These are phyloP conservation scores for Urocitellus parryii DNA, from an alignment of 2,113 vertebrate genomes.

Conservation along the genomic window DNA sequence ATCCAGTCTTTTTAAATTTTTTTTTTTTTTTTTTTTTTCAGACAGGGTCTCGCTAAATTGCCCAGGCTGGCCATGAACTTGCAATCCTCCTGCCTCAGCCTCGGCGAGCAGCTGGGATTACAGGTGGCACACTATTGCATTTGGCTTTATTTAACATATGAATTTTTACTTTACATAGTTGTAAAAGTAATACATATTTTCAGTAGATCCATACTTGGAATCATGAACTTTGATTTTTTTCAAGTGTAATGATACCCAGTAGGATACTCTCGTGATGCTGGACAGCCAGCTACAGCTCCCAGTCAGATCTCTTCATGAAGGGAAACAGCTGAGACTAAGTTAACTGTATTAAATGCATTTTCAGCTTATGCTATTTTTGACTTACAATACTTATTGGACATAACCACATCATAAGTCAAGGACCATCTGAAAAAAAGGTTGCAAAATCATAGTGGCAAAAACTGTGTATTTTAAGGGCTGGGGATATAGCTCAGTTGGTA, in stretches of 20 bases:
- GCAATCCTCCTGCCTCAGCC: not conserved
- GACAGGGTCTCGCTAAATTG: not conserved
- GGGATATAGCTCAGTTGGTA: too few species aligned
- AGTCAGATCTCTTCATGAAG: not conserved
- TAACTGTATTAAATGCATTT: not conserved
- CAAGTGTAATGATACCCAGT: not conserved
- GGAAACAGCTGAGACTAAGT: not conserved
- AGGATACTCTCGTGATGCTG: too few species aligned
- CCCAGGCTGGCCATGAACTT: not conserved
- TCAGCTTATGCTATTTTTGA: not conserved
- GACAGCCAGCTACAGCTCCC: not conserved
- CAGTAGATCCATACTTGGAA: too few species aligned
- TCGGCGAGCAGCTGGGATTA: not conserved
- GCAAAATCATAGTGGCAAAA: constrained; percentile 13
- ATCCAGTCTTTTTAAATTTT: not conserved
- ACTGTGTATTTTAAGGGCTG: not conserved
- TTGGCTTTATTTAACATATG: not conserved
- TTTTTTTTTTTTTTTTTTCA: not conserved
- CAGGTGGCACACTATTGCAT: not conserved
- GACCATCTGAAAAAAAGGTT: not conserved
- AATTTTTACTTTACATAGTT: too few species aligned
- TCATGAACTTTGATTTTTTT: not conserved
- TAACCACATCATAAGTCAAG: not conserved
- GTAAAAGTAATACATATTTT: too few species aligned
- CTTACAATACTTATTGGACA: not conserved